A percentile compares a stretch with the other conserved stretches of the same genome.
Conservation (phyloP, 2,113 vertebrate genomes). For the Crocuta crocuta region DNA sequence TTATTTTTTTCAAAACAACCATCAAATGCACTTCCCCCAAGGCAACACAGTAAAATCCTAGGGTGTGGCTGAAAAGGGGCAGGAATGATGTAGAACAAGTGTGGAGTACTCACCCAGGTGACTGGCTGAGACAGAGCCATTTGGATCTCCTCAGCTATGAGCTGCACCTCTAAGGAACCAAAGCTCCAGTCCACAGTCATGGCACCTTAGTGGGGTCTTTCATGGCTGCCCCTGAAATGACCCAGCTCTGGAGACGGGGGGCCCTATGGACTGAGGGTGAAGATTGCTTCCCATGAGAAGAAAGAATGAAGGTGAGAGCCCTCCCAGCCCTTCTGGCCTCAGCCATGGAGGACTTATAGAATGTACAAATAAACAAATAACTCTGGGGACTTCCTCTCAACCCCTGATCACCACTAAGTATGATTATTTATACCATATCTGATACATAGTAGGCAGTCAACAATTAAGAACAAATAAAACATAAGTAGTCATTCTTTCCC, state of each 20-base stretch:
- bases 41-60: background rate
- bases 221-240: background rate
- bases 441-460: background rate
- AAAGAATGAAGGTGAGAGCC: background rate
- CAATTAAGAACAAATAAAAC: constrained; percentile 25
- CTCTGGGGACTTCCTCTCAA: background rate
- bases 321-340: background rate
- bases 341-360: background rate
- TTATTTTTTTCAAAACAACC: constrained; percentile 3
- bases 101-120: background rate
- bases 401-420: background rate
- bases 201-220: background rate
- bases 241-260: background rate
- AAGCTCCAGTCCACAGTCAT: background rate
- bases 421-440: background rate
- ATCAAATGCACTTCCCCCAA: background rate
- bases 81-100: background rate
- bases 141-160: background rate
- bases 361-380: background rate
- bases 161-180: background rate
- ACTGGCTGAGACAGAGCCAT: background rate
- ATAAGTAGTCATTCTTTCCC: constrained; percentile 28
- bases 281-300: background rate
- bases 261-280: background rate
- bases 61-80: background rate